Percentiles rank a stretch among this genome's conserved stretches.
Conservation (phyloP, 2,797 vertebrate species). For the Bradypodion pumilum region DNA sequence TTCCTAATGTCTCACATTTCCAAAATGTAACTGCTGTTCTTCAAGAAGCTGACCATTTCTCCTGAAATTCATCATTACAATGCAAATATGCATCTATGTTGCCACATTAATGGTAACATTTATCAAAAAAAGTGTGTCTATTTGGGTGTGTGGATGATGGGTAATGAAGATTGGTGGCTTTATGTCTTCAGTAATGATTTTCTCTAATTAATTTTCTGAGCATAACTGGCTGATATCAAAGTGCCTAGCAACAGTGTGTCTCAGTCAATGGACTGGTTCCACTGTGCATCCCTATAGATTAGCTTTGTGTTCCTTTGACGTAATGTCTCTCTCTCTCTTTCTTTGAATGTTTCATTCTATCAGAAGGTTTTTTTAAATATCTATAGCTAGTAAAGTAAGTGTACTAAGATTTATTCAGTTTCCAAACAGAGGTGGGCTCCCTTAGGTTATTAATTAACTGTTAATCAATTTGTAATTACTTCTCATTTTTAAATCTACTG, state of each 20-base stretch:
- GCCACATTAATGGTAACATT: slow-evolving; percentile 51
- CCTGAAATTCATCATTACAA: slow-evolving; percentile 43
- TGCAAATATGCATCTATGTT: slow-evolving; percentile 42
- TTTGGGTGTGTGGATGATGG: slow-evolving; percentile 36
- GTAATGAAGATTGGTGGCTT: slow-evolving; percentile 55
- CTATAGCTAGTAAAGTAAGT: slow-evolving; percentile 22
- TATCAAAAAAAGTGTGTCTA: slow-evolving; percentile 41
- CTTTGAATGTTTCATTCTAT: slow-evolving; percentile 38
- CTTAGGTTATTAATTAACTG: slow-evolving; percentile 38
- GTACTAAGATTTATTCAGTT: slow-evolving; percentile 22
- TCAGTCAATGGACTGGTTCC: slow-evolving; percentile 40
- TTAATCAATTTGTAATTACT: slow-evolving; percentile 48
- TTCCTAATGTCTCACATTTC: slow-evolving; percentile 42
- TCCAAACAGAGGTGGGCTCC: slow-evolving; percentile 39
- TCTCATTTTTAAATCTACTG: slow-evolving; percentile 32
- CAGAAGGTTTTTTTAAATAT: slow-evolving; percentile 15
- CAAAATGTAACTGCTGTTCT: slow-evolving; percentile 31
- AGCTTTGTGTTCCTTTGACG: slow-evolving; percentile 18
- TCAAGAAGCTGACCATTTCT: slow-evolving; percentile 24
- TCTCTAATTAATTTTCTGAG: slow-evolving; percentile 65
- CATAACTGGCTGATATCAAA: slow-evolving; percentile 53
- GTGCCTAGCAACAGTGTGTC: slow-evolving; percentile 52
- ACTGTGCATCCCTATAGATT: slow-evolving; percentile 32
- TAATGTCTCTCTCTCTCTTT: slow-evolving; percentile 9
- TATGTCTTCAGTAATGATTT: slow-evolving; percentile 60